A percentile compares a stretch with the other conserved stretches of the same genome.
Evolutionary conservation across 2,797 vertebrate genomes (phyloP).

Genomic region (Columba guinea): DNA sequence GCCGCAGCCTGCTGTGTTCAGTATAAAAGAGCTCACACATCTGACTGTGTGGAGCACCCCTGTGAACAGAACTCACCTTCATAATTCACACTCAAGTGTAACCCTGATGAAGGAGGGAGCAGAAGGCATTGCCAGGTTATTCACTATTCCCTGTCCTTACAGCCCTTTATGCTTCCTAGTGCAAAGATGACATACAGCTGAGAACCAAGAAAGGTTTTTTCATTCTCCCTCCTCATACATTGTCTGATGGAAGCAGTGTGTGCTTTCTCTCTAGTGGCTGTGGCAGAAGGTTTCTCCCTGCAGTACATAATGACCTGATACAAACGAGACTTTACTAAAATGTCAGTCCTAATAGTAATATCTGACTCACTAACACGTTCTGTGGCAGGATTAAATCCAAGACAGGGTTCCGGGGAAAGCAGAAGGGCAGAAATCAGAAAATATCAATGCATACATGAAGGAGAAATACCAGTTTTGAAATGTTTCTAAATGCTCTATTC

Average conservation of each 20-base stretch:
- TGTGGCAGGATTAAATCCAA: slow-evolving; percentile 1
- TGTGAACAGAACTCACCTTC: slow-evolving; percentile 3
- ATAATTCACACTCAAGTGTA: not conserved
- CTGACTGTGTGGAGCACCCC: not conserved
- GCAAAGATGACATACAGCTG: not conserved
- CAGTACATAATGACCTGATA: not conserved
- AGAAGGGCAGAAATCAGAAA: not conserved
- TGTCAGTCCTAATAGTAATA: not conserved
- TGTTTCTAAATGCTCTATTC: slow-evolving; percentile 12
- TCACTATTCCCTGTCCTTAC: not conserved
- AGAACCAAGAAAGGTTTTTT: not conserved
- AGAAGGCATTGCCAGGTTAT: not conserved
- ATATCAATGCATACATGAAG: slow-evolving; percentile 40
- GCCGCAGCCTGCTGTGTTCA: not conserved
- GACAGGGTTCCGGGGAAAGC: not conserved
- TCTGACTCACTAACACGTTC: not conserved
- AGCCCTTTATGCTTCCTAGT: not conserved
- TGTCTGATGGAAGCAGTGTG: not conserved
- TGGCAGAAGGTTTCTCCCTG: not conserved
- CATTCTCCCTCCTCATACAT: accelerated
- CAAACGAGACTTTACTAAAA: not conserved
- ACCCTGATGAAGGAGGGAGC: not conserved
- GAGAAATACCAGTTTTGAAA: slow-evolving; percentile 30
- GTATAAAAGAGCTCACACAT: not conserved
- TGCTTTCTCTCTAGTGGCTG: not conserved